A percentile compares a stretch with the other conserved stretches of the same genome.
phyloP scores from a whole-genome alignment of 2,113 vertebrate genomes.

The Procavia capensis region DNA sequence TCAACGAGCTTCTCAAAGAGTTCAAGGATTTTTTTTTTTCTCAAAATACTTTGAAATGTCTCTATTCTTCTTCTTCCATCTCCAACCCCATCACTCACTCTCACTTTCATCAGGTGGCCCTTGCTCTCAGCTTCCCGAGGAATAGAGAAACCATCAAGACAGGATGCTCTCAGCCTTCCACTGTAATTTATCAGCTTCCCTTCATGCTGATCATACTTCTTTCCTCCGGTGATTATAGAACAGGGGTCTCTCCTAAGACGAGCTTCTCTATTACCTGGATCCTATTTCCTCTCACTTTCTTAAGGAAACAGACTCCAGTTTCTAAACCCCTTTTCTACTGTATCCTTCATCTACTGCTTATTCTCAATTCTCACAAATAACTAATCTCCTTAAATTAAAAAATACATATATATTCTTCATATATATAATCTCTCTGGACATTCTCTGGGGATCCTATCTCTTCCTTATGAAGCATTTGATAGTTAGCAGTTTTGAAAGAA shows the following conservation, averaged over 20 bases:
- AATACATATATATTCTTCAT: background rate
- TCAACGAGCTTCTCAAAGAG: background rate
- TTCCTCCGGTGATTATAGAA: background rate
- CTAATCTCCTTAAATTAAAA: background rate
- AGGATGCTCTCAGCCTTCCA: background rate
- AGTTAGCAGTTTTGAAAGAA: background rate
- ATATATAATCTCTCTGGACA: background rate
- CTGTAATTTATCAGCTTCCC: background rate
- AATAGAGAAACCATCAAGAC: constrained; percentile 11
- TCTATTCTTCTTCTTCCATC: constrained; percentile 24
- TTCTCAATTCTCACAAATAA: background rate
- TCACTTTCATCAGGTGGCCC: background rate
- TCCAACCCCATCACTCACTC: background rate
- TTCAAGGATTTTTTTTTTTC: background rate
- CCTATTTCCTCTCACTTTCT: background rate
- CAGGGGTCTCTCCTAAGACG: background rate
- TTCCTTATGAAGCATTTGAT: background rate
- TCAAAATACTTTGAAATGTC: background rate
- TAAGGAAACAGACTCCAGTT: background rate
- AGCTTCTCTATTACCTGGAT: background rate
- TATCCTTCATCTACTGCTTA: background rate
- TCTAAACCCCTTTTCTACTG: background rate
- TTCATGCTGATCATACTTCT: background rate
- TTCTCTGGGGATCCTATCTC: background rate
- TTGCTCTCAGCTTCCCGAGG: constrained; percentile 32